phyloP scores from a whole-genome alignment of 2,113 vertebrate genomes.

The Solea senegalensis region DNA sequence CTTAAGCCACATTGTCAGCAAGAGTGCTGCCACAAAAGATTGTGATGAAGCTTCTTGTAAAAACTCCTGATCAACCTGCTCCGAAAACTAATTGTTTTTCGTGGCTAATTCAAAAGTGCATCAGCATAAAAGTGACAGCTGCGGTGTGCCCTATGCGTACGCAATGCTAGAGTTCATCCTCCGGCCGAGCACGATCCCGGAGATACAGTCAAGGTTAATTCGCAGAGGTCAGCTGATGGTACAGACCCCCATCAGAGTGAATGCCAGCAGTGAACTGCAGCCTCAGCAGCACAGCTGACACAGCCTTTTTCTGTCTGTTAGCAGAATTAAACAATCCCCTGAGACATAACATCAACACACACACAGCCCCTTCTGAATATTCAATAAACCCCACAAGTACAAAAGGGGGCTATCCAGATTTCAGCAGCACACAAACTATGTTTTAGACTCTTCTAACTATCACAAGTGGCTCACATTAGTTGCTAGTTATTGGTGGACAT shows the following conservation, averaged over 20 bases:
- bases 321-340: slow-evolving; percentile 75
- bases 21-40: slow-evolving; percentile 60
- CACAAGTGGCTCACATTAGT: slow-evolving; percentile 1
- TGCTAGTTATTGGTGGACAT: not conserved
- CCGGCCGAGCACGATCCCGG: slow-evolving; percentile 47
- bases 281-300: slow-evolving; percentile 72
- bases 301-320: slow-evolving; percentile 67
- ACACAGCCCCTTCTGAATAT: slow-evolving; percentile 71
- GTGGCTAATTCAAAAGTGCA: slow-evolving; percentile 67
- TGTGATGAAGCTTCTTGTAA: slow-evolving; percentile 62
- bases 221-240: slow-evolving; percentile 71
- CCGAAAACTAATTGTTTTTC: slow-evolving; percentile 75
- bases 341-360: slow-evolving; percentile 74
- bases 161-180: slow-evolving; percentile 62
- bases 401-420: slow-evolving; percentile 40
- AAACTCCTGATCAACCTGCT: slow-evolving; percentile 69
- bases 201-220: slow-evolving; percentile 59
- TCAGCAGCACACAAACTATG: slow-evolving; percentile 11
- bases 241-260: slow-evolving; percentile 55
- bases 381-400: slow-evolving; percentile 52
- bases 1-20: slow-evolving; percentile 59
- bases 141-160: slow-evolving; percentile 56
- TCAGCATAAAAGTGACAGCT: slow-evolving; percentile 77
- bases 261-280: slow-evolving; percentile 67
- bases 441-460: slow-evolving; percentile 8